Conservation (phyloP, 2,888 invertebrate species). For the Tipula unca region DNA sequence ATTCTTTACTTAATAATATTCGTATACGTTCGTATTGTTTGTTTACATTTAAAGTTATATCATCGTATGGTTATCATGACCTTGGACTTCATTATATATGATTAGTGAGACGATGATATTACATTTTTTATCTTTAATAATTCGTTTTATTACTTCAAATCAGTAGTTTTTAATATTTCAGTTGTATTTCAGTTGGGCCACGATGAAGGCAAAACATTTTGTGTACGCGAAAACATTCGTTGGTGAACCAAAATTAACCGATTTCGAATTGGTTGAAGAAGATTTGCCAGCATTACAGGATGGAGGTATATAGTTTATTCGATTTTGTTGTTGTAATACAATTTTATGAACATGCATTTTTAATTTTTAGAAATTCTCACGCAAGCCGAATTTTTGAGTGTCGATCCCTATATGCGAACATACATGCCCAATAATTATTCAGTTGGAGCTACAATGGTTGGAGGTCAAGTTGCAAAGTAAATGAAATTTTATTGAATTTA, state of each 20-base stretch:
- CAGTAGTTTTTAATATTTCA: not conserved
- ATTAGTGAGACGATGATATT: too few relatives aligned
- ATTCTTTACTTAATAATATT: not conserved
- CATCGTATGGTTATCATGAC: too few relatives aligned
- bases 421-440: constrained; percentile 48
- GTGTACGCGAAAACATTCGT: constrained; percentile 55
- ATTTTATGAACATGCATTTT: too few relatives aligned
- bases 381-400: constrained; percentile 59
- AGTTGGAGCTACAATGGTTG: constrained; percentile 58
- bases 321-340: too few relatives aligned
- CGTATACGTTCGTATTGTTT: too few relatives aligned
- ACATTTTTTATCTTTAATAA: not conserved
- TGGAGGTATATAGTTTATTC: constrained; percentile 58
- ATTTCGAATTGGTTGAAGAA: constrained; percentile 60
- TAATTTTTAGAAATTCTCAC: constrained; percentile 49
- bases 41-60: too few relatives aligned
- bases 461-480: constrained; percentile 62
- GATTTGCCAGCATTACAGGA: constrained; percentile 53
- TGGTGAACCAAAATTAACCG: constrained; percentile 55
- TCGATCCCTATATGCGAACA: constrained; percentile 64
- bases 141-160: not conserved
- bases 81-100: too few relatives aligned
- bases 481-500: not conserved
- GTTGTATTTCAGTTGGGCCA: constrained; percentile 27
- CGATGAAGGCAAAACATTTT: constrained; percentile 54